Base-by-base conservation (phyloP, 2,888 invertebrate genomes). In the Syritta pipiens region DNA sequence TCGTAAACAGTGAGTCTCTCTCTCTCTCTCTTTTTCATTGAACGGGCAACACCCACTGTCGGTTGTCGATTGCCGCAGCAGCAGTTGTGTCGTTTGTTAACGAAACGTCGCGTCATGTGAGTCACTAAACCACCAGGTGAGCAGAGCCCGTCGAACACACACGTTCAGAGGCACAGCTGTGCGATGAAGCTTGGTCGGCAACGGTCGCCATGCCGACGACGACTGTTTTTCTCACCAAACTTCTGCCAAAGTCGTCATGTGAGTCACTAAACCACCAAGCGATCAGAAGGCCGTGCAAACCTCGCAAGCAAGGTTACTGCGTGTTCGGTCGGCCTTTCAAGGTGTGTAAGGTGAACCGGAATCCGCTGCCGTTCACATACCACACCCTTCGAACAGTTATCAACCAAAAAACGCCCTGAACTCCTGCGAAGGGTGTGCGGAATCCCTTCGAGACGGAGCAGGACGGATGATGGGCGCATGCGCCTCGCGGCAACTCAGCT, bases 81-180 rank as follows among this genome's bases (percentile, higher is more conserved):
- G 2, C 44, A 37, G 9, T 20, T 44, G 26, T 14, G 76, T 48
- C 48, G 51, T 59, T 49, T 81, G 82, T 84, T 77, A 82, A 74
- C 82, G 82, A 84, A 84, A 84, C 83, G 84, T 85, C 87, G 88
- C 88, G 88, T 88, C 88, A 88, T 87, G 85, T 87, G 86, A 88
- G 88, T 88, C 87, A 87, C 87, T 84, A 85, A 85, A 84, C 74
- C 74, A 87, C 81, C 81, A 85, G 87, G 88, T 84, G 67, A 60
- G 12, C 87, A 88, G 82, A 67, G 75, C 22, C 4, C n/a, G n/a
- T n/a, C n/a, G n/a, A n/a, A n/a, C n/a, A n/a, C n/a, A n/a, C n/a
- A n/a, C n/a, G n/a, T n/a, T n/a, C n/a, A n/a, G n/a, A n/a, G n/a
- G n/a, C n/a, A n/a, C n/a, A n/a, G n/a, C n/a, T n/a, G n/a, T n/a